Base-by-base conservation (phyloP, 2,797 vertebrate genomes). In the Manis pentadactyla region DNA sequence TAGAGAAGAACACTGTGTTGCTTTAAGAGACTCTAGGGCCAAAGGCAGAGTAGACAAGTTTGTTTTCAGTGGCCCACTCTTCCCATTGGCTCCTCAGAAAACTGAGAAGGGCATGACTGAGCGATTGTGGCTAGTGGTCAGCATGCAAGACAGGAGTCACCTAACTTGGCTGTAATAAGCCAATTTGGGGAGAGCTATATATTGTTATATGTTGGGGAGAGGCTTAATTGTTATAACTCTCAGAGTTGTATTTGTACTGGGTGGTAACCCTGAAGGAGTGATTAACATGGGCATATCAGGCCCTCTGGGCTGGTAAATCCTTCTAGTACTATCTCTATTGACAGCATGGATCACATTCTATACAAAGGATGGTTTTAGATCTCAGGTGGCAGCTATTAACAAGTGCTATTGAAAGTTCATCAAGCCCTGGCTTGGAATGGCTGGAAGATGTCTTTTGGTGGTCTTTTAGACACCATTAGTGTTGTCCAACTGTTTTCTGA, bases 401-500 rank as follows among this genome's bases (percentile, higher is more conserved):
- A 85, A 92, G 12, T 82, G 68, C 27, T 55, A 84, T 25, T 29
- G 39, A 87, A 87, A 59, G 31, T 29, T 86, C 42, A 68, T 84
- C 53, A 68, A 27, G 37, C 71, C 87, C 39, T 94, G 29, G 75
- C 34, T 88, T 29, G 13, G 46, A 55, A 15, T 14, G 51, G 59
- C 51, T 37, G 25, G 14, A 18, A 85, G 27, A 79, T 49, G 31
- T 77, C 49, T 74, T 78, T 42, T 37, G 31, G 34, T 61, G 31
- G 81, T 84, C 31, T 87, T 93, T 84, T 71, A 93, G 39, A 87
- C 39, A 78, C 25, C 34, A 69, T n/a, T 61, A 64, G 63, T 61
- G 34, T 68, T 37, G 31, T 1, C 5, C n/a, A 91, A 74, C 29
- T 3, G 34, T 59, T 93, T 49, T 42, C 23, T 51, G 55, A 90